Evolutionary conservation across 1,140 invertebrate genomes (phyloP).

Genomic region (Drosophila orena): DNA sequence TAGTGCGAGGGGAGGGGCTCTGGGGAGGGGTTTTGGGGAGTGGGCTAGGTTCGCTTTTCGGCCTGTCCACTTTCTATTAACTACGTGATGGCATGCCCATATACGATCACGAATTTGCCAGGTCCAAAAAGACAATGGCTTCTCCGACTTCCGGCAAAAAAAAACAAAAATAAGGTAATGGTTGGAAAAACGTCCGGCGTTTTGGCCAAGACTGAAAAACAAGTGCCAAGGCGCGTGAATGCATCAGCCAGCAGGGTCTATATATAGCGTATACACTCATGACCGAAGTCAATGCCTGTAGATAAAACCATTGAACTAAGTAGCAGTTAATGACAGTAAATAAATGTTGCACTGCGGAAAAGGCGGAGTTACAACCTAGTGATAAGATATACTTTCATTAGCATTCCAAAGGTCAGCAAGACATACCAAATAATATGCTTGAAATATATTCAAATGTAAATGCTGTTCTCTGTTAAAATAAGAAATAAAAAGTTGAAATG

Average conservation of each 20-base stretch:
- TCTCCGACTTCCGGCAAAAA: constrained; percentile 63
- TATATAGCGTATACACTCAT: constrained; percentile 71
- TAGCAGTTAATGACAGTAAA: constrained; percentile 31
- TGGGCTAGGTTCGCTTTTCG: constrained; percentile 22
- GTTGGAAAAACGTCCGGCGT: constrained; percentile 3
- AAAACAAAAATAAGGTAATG: neutral
- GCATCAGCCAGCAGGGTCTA: constrained; percentile 33
- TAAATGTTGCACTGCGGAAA: constrained; percentile 24
- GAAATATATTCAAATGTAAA: too few species aligned
- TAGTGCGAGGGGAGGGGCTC: constrained; percentile 4
- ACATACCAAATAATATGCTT: too few species aligned
- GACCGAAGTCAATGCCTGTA: constrained; percentile 60
- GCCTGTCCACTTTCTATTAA: constrained; percentile 57
- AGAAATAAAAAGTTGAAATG: too few species aligned
- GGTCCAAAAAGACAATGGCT: constrained; percentile 35
- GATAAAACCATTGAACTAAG: constrained; percentile 56
- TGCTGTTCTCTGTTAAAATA: too few species aligned
- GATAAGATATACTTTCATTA: too few species aligned
- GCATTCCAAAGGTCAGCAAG: too few species aligned
- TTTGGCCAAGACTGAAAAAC: constrained; percentile 20
- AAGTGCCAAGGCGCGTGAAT: constrained; percentile 44
- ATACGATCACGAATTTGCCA: constrained; percentile 14
- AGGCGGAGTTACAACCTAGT: too few species aligned
- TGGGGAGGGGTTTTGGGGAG: constrained; percentile 9
- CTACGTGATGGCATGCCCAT: constrained; percentile 53